These are phyloP conservation scores for Epirrhoe tristata DNA, from an alignment of 2,888 invertebrate genomes.

Conservation along the genomic window DNA sequence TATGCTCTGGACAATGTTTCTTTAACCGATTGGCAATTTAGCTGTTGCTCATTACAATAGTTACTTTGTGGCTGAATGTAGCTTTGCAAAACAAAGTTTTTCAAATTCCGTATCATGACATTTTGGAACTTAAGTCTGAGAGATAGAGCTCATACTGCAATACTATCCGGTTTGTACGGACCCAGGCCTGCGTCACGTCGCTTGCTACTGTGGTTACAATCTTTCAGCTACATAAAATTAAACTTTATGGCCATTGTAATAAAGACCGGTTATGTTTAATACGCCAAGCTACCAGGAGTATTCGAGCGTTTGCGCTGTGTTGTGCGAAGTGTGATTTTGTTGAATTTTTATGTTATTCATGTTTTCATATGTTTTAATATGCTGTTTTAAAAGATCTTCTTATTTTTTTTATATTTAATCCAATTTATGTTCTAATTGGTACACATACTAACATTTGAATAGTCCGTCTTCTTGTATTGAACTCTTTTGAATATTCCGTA, in stretches of 20 bases:
- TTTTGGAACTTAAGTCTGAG: background rate
- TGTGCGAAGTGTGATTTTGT: slow-evolving; percentile 33
- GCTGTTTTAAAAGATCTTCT: too few relatives aligned
- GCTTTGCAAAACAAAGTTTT: background rate
- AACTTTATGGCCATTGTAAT: slow-evolving; percentile 44
- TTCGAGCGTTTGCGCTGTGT: slow-evolving; percentile 34
- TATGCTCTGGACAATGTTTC: too few relatives aligned
- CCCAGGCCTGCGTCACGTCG: slow-evolving; percentile 19
- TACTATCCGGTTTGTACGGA: background rate
- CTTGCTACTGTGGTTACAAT: slow-evolving; percentile 31
- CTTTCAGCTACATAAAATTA: slow-evolving; percentile 49
- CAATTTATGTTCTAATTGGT: too few relatives aligned
- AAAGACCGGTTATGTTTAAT: slow-evolving; percentile 39
- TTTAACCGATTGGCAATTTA: background rate
- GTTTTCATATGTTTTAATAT: too few relatives aligned
- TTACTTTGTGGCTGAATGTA: background rate
- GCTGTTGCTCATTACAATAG: background rate
- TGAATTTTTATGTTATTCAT: slow-evolving; percentile 8
- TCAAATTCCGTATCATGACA: slow-evolving; percentile 3
- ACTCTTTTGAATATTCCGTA: too few relatives aligned
- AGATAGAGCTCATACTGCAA: slow-evolving; percentile 7
- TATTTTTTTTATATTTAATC: too few relatives aligned
- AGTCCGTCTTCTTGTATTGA: too few relatives aligned
- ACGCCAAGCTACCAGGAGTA: slow-evolving; percentile 36
- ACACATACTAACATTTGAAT: too few relatives aligned